Evolutionary conservation across 1,140 invertebrate genomes (phyloP), one percentile per base, ranked within the genome.

Genomic region (Megalonaias nervosa): DNA sequence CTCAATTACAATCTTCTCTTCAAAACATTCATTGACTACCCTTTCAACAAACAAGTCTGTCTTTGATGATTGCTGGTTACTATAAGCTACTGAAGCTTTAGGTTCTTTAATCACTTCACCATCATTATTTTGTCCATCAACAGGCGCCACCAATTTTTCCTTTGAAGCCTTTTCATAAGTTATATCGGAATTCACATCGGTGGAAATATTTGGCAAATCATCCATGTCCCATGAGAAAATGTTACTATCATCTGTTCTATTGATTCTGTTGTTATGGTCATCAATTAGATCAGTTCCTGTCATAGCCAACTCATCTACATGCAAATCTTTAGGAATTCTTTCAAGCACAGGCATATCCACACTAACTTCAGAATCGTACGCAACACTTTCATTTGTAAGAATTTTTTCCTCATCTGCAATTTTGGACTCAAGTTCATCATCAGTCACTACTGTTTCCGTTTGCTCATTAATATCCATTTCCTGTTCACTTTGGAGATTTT

Each of bases 251-350:
- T 23, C 23, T 62, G 19, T 23, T 62, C 13, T 14, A 12, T 12
- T 19, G 2, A 9, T 62, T 62, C 14, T 62, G 23, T 9, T 62
- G 19, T 62, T 62, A 62, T 62, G 19, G 19, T 23, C 9, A 62
- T 62, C 23, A n/a, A n/a, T 19, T 56, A 67, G 31, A 31, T 61
- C 57, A 38, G 73, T 55, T 48, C 38, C 31, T 59, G 67, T 57
- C 12, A 66, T 57, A 26, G 26, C 26, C n/a, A 66, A 56, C 15
- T 74, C 73, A 67, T 14, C 19, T 2, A 72, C 5, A 1, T 19
- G 58, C 1, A 48, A 48, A 64, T 72, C 71, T 65, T 64, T 72
- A 55, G 60, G 23, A 31, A 60, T 59, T 60, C 58, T 60, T 56
- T 56, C 60, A 59, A 56, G 31, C 38, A 60, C 68, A 3, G 68